Base-by-base conservation (phyloP, 2,797 vertebrate genomes). In the Mormyrus proboscirostris region DNA sequence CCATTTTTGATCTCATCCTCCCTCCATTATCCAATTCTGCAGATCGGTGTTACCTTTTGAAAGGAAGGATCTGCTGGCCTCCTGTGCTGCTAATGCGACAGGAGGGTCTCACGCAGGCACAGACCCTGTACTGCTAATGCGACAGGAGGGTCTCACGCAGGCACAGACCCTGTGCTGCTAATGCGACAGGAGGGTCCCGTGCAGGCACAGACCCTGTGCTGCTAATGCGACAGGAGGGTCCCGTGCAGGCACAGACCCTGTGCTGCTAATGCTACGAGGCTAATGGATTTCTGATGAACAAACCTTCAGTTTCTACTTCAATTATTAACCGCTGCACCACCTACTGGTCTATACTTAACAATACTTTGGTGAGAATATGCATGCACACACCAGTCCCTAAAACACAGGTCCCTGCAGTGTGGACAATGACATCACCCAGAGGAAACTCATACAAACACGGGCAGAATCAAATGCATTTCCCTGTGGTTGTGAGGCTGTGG, bases 1-100 rank as follows among this genome's bases (percentile, higher is more conserved):
- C 33, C 44, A 62, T 59, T 88, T 69, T 19, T 88, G 92, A 92
- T 92, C 92, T 91, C 90, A 59, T 89, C 89, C 89, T 91, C 41
- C 89, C 90, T 92, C 90, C 33, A 92, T 92, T 92, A 93, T 92
- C 92, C 86, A 91, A 90, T 91, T 89, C 65, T 89, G 90, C 76
- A 49, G 0, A 82, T 41, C 82, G 14, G 41, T 33, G 90, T 86
- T 85, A 89, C 84, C 5, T 25, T 65, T 76, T 90, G 85, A 93
- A 94, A 92, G n/a, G 53, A 59, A 57, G 88, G 88, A 55, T 73
- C 90, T 86, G 91, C 89, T 2, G 90, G 90, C 90, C 91, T 92
- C 92, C 47, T 47, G 7, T 50, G 49, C 51, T 16, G 14, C 51
- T 53, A 22, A 22, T n/a, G 55, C 19, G 2, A 59, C 19, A 59